Conservation (phyloP, 2,113 vertebrate species). For the Oenanthe melanoleuca region DNA sequence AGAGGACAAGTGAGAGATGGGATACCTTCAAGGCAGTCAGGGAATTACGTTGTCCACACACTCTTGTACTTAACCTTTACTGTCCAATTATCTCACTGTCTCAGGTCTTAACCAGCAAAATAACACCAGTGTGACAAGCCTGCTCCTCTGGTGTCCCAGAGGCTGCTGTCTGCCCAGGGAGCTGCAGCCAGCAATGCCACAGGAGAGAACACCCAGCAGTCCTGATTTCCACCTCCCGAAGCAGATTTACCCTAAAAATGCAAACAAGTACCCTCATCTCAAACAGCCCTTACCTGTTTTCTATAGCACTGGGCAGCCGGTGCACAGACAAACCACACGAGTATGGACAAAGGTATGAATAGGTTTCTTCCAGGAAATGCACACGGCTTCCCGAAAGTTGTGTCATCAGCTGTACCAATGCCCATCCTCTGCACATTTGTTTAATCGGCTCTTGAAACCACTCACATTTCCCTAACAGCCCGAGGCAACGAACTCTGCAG, state of each 20-base stretch:
- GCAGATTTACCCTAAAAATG: not conserved
- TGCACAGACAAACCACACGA: not conserved
- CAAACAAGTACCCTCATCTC: not conserved
- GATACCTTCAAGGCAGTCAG: not conserved
- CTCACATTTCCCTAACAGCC: not conserved
- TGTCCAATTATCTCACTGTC: not conserved
- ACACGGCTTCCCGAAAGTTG: not conserved
- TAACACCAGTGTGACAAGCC: not conserved
- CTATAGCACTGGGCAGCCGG: fast-evolving
- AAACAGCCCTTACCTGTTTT: not conserved
- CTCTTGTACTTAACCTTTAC: not conserved
- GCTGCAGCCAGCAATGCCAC: not conserved
- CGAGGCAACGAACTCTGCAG: not conserved
- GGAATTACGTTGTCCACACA: not conserved
- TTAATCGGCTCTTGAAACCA: not conserved
- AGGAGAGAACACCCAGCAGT: not conserved
- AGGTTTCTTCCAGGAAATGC: not conserved
- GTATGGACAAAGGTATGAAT: not conserved
- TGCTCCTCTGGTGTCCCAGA: fast-evolving
- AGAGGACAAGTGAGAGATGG: not conserved
- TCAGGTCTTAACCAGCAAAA: not conserved
- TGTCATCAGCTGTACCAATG: not conserved
- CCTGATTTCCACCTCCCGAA: not conserved
- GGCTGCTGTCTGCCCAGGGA: not conserved
- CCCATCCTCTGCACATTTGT: not conserved